These are phyloP conservation scores for Atta colombica DNA, from an alignment of 1,140 invertebrate genomes.

Conservation along the genomic window DNA sequence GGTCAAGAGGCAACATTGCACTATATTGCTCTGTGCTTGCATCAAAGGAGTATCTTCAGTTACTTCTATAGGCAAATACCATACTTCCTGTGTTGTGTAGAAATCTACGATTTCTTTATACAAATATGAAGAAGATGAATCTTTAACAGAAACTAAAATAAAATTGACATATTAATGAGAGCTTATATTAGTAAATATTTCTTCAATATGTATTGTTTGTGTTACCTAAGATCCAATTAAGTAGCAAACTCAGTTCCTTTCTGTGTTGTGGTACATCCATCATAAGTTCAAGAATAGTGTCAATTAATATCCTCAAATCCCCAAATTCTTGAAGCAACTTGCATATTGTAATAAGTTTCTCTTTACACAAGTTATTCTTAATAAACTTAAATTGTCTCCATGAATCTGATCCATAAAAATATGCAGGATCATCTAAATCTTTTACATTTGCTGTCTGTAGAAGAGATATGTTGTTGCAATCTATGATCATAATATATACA, in stretches of 20 bases:
- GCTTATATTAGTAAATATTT: not conserved
- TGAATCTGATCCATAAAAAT: constrained; percentile 70
- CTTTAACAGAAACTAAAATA: constrained; percentile 77
- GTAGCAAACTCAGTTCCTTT: constrained; percentile 87
- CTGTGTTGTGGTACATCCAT: constrained; percentile 81
- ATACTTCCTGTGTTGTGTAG: constrained; percentile 87
- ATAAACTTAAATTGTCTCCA: constrained; percentile 89
- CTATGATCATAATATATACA: constrained; percentile 87
- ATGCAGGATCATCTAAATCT: constrained; percentile 81
- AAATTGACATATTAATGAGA: constrained; percentile 41
- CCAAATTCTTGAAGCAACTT: constrained; percentile 86
- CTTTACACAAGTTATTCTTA: constrained; percentile 79
- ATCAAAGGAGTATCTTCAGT: constrained; percentile 80
- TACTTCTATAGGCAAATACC: constrained; percentile 87
- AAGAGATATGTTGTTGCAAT: constrained; percentile 86
- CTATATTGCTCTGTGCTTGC: constrained; percentile 88
- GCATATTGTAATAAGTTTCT: constrained; percentile 86
- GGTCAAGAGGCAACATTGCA: constrained; percentile 88
- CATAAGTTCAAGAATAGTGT: constrained; percentile 88
- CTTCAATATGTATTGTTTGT: constrained; percentile 52
- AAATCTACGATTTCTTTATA: constrained; percentile 86
- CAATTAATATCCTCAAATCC: constrained; percentile 86
- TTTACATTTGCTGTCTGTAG: constrained; percentile 86
- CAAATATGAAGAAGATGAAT: constrained; percentile 72
- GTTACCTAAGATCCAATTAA: constrained; percentile 87